phyloP scores from a whole-genome alignment of 2,888 invertebrate species.

The Campoplex nolae region DNA sequence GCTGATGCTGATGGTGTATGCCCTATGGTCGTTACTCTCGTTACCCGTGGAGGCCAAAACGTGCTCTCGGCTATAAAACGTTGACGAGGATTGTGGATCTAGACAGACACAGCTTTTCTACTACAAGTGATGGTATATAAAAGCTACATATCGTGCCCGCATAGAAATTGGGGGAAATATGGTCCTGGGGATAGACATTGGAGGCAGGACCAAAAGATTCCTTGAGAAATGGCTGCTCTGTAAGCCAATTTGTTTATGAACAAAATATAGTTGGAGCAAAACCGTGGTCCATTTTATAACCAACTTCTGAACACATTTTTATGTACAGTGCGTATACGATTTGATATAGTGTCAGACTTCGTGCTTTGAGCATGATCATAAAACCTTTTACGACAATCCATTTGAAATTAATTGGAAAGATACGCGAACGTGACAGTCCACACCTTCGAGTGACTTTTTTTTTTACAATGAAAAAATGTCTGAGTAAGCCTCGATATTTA shows the following conservation, averaged over 20 bases:
- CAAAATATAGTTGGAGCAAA: neutral
- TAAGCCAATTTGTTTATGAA: neutral
- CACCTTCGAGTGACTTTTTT: constrained; percentile 20
- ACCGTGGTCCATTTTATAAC: constrained; percentile 21
- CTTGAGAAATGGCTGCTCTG: neutral
- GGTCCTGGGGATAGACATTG: neutral
- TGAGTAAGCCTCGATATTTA: constrained; percentile 30
- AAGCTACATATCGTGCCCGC: constrained; percentile 14
- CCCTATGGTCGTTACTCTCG: constrained; percentile 65
- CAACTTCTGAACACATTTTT: neutral
- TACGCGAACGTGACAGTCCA: constrained; percentile 58
- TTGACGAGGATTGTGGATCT: constrained; percentile 38
- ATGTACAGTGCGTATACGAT: constrained; percentile 19
- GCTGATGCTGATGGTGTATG: constrained; percentile 34
- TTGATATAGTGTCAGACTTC: constrained; percentile 47
- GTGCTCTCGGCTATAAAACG: constrained; percentile 59
- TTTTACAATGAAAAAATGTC: constrained; percentile 44
- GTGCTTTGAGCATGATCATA: constrained; percentile 61
- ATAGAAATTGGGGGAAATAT: constrained; percentile 18
- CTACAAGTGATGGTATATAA: constrained; percentile 2
- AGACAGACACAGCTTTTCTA: constrained; percentile 12
- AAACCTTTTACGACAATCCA: constrained; percentile 74
- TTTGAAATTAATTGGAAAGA: constrained; percentile 74
- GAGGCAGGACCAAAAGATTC: neutral
- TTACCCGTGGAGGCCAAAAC: constrained; percentile 53